A percentile compares a stretch with the other conserved stretches of the same genome.
phyloP scores from a whole-genome alignment of 2,888 invertebrate species.

The Tenthredo distinguenda region DNA sequence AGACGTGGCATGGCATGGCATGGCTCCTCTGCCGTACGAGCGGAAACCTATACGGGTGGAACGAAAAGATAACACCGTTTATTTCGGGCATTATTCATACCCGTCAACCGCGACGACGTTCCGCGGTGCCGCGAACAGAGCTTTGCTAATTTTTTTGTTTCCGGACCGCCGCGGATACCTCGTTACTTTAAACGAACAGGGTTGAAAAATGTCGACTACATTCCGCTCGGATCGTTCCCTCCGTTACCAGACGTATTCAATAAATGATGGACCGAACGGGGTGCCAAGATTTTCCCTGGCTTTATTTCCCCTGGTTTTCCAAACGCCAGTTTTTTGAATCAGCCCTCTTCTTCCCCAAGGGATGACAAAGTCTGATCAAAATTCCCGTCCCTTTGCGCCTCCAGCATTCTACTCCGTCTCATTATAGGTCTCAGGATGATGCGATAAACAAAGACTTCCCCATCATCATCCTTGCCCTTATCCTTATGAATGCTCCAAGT shows the following conservation, averaged over 20 bases:
- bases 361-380: background rate
- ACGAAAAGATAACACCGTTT: constrained; percentile 76
- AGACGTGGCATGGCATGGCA: background rate
- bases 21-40: background rate
- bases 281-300: background rate
- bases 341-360: background rate
- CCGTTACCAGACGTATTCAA: background rate
- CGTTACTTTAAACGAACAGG: background rate
- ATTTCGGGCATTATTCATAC: constrained; percentile 73
- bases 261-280: background rate
- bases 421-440: background rate
- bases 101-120: constrained; percentile 54
- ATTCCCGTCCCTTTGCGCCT: background rate
- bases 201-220: background rate
- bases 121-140: background rate
- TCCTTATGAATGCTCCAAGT: background rate
- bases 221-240: background rate
- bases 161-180: background rate
- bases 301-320: too few relatives aligned
- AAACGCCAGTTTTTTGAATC: background rate
- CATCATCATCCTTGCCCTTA: background rate
- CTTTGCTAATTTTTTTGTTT: constrained; percentile 45
- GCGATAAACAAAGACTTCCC: background rate
- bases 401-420: background rate
- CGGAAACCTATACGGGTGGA: constrained; percentile 73